phyloP scores from a whole-genome alignment of 2,797 vertebrate species.

The Phalloptychus januarius region DNA sequence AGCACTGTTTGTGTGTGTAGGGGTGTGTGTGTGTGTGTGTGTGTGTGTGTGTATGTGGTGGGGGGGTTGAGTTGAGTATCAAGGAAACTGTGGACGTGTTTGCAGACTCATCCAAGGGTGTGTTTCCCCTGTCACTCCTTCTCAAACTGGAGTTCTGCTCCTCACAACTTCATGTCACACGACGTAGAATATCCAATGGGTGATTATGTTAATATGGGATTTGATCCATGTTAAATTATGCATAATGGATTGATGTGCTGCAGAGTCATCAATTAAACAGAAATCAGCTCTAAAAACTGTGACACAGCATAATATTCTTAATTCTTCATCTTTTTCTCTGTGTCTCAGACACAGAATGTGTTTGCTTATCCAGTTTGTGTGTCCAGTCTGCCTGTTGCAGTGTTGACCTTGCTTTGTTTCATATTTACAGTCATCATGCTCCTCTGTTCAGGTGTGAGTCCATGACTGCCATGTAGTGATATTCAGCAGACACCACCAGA shows the following conservation, averaged over 20 bases:
- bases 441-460: constrained; percentile 73
- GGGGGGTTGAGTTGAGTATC: constrained; percentile 15
- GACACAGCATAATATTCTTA: constrained; percentile 73
- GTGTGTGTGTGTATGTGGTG: constrained; percentile 31
- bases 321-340: constrained; percentile 48
- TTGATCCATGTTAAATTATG: constrained; percentile 89
- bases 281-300: constrained; percentile 82
- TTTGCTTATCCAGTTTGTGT: constrained; percentile 19
- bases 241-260: constrained; percentile 88
- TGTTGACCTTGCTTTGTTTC: constrained; percentile 76
- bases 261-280: constrained; percentile 87
- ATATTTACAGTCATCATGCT: constrained; percentile 64
- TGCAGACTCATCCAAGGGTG: constrained; percentile 73
- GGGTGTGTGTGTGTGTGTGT: constrained; percentile 25
- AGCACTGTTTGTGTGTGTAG: constrained; percentile 6
- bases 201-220: constrained; percentile 87
- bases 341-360: constrained; percentile 3
- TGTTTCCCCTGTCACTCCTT: constrained; percentile 74
- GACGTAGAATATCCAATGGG: constrained; percentile 82
- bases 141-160: constrained; percentile 74
- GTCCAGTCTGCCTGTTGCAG: constrained; percentile 44
- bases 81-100: constrained; percentile 62
- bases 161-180: constrained; percentile 78
- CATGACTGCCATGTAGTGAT: constrained; percentile 71
- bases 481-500: constrained; percentile 62